These are phyloP conservation scores for Psilopogon haemacephalus DNA, from an alignment of 2,113 vertebrate species.

Conservation along the genomic window DNA sequence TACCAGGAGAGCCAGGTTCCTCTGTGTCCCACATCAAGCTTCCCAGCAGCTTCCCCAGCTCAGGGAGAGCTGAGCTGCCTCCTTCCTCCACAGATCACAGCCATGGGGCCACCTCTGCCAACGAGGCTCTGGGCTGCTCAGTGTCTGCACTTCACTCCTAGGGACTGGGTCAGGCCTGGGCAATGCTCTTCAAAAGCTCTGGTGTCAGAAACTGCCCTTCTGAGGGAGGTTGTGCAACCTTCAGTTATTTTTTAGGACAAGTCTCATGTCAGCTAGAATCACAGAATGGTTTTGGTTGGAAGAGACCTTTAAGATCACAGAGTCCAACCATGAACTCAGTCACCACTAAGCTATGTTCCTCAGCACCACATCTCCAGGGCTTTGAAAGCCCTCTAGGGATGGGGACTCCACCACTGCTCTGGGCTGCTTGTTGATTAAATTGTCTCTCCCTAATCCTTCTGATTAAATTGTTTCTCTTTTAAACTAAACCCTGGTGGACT, in stretches of 20 bases:
- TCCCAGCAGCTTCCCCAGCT: not conserved
- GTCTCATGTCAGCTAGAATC: not conserved
- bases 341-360: not conserved
- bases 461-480: not conserved
- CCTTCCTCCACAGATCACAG: fast-evolving
- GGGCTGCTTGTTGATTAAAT: not conserved
- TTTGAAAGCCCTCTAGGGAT: not conserved
- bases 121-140: fast-evolving
- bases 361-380: not conserved
- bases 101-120: fast-evolving
- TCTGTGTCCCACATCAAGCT: fast-evolving
- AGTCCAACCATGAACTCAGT: not conserved
- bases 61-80: not conserved
- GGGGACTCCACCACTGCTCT: not conserved
- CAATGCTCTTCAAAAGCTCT: fast-evolving
- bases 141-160: not conserved
- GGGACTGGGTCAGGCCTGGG: not conserved
- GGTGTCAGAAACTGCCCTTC: not conserved
- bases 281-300: not conserved
- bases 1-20: not conserved
- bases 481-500: not conserved
- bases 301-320: not conserved
- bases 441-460: not conserved
- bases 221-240: not conserved
- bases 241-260: not conserved